Base-by-base conservation (phyloP, 2,797 vertebrate genomes). In the Fistularia tabacaria region DNA sequence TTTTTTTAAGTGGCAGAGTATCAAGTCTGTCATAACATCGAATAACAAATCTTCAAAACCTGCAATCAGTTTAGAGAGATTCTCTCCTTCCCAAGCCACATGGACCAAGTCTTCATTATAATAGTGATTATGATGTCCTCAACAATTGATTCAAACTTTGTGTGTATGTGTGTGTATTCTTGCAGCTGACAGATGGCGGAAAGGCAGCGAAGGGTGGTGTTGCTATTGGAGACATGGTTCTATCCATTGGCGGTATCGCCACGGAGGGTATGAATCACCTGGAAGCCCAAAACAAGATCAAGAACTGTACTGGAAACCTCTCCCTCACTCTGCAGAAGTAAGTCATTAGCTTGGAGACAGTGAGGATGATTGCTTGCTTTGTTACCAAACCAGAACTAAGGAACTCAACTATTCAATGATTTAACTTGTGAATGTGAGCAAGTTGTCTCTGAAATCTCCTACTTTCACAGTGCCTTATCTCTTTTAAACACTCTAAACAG, bases 241-340 rank as follows among this genome's bases (percentile, higher is more conserved):
- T 98, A 73, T 95, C 91, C 81, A 98, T 99, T 15, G 93, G 95
- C 13, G 96, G 95, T 49, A 90, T 98, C 79, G 89, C 89, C 76
- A 93, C 96, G 0, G 94, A 97, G 0, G 91, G 94, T 46, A 97
- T 99, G 96, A 97, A 97, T 83, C 95, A 99, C 59, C 92, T 99
- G 46, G 96, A 98, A 87, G 97, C 97, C 51, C 97, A 99, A 84
- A 99, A 97, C 91, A 98, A 97, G 89, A 98, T 99, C 83, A 99
- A 99, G 85, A 92, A 85, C 15, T 95, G 94, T 74, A 80, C 91
- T 14, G 93, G 90, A 61, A 93, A 95, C 69, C 89, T 99, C 82
- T 92, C 83, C 85, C 94, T 99, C 87, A 94, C 83, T 68, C 85
- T 99, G 76, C 94, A 98, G 86, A 91, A 89, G 91, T 92, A 88